Evolutionary conservation across 2,113 vertebrate species (phyloP).

Genomic region (Phaethornis superciliosus): DNA sequence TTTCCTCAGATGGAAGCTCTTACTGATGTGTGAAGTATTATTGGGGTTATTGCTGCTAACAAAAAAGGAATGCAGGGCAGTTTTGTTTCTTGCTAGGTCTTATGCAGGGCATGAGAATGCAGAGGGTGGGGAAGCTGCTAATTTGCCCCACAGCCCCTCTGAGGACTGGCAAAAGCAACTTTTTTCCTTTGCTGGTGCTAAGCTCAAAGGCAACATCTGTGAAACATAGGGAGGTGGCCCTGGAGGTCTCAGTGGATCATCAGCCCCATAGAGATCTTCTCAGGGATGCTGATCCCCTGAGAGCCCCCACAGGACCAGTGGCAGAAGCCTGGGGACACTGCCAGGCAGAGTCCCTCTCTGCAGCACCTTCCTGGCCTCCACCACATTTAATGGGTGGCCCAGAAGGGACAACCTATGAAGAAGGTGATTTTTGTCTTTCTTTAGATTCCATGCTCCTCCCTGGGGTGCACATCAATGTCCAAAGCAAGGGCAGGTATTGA

Average conservation of each 20-base stretch:
- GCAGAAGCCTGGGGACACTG: rapidly evolving
- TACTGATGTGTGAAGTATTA: constrained; percentile 34
- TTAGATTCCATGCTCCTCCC: neutral
- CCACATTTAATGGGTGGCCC: neutral
- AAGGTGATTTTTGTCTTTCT: neutral
- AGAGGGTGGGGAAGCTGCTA: neutral
- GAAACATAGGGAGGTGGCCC: neutral
- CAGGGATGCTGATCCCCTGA: rapidly evolving
- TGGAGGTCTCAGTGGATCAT: rapidly evolving
- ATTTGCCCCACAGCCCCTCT: neutral
- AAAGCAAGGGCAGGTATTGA: neutral
- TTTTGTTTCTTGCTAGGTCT: constrained; percentile 4
- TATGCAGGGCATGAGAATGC: rapidly evolving
- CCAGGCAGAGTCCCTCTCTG: rapidly evolving
- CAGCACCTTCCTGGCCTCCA: neutral
- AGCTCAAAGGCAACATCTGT: neutral
- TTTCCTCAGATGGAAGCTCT: constrained; percentile 51
- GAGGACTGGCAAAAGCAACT: rapidly evolving
- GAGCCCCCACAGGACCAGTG: rapidly evolving
- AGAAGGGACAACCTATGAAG: neutral
- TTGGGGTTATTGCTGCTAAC: constrained; percentile 21
- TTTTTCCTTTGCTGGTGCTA: rapidly evolving
- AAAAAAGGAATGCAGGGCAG: constrained; percentile 12
- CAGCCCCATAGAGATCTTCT: neutral
- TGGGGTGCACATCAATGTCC: neutral